Base-by-base conservation (phyloP, 2,888 invertebrate genomes). In the Criorhina ranunculi region DNA sequence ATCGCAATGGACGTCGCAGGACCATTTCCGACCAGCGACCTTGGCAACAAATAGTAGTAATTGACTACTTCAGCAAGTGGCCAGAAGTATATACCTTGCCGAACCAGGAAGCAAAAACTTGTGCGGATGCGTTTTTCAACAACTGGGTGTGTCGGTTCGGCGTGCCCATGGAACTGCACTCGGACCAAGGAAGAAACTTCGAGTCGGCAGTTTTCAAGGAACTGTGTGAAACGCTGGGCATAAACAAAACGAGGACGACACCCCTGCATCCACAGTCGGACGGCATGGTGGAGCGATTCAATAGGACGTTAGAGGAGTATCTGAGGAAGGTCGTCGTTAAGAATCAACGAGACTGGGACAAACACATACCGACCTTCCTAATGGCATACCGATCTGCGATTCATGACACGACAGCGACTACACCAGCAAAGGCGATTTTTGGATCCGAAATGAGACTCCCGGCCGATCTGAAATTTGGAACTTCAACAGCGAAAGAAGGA, bases 101-200 rank as follows among this genome's bases (percentile, higher is more conserved):
- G 1, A 72, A 87, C 15, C 82, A 82, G 37, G 75, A 66, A 24
- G 77, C 81, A 4, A 37, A 67, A 6, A 70, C 86, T 0, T 77
- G 77, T 9, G 86, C 78, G 6, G 66, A 70, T 8, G 62, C 51
- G 8, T 33, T 87, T 2, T 19, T 86, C 0, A 42, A 55, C 12
- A 33, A 86, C n/a, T 72, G 73, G 62, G 64, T 87, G 5, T 64
- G 67, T 31, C 15, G 79, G 2, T 86, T 62, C 37, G 86, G 81
- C 4, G 79, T 51, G 0, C 70, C 86, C 1, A 35, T 53, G 7
- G 49, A 86, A 37, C 64, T 80, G n/a, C 80, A 70, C 44, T 80
- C 86, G 2, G 80, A 80, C 15, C 76, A 80, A 35, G 19, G 73
- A 40, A 55, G 70, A 53, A 64, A 86, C 15, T 80, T 86, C 33